Conservation (phyloP, 2,888 invertebrate species). For the Euplexia lucipara region DNA sequence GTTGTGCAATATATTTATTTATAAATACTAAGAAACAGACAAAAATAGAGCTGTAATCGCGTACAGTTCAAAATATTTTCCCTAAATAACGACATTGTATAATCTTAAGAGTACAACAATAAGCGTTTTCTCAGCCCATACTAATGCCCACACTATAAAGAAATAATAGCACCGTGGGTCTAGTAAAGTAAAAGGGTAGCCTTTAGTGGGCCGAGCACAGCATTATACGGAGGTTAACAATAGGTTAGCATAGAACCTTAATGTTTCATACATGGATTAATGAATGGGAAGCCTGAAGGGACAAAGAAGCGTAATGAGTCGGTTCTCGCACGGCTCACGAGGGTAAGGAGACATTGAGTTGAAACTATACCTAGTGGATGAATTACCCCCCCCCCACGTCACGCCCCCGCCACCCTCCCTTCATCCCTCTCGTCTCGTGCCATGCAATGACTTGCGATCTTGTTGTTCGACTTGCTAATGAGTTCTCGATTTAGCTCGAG, state of each 20-base stretch:
- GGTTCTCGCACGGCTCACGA: conserved; percentile 67
- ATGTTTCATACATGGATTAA: conserved; percentile 71
- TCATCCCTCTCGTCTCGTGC: conserved; percentile 54
- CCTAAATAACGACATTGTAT: conserved; percentile 15
- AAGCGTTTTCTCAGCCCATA: conserved; percentile 47
- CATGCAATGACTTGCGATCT: conserved; percentile 82
- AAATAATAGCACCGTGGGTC: conserved; percentile 47
- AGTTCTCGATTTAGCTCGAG: conserved; percentile 82
- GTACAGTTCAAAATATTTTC: neutral
- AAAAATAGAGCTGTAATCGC: neutral
- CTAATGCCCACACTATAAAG: conserved; percentile 57
- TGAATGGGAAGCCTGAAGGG: conserved; percentile 71
- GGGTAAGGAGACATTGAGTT: conserved; percentile 66
- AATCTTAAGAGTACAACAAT: conserved; percentile 39
- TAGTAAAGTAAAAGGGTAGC: conserved; percentile 60
- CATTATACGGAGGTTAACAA: conserved; percentile 61
- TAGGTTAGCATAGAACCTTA: conserved; percentile 55
- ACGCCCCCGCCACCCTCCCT: conserved; percentile 44
- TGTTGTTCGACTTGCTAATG: conserved; percentile 87
- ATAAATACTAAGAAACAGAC: no score
- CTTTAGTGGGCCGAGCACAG: conserved; percentile 48
- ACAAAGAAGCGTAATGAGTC: conserved; percentile 78
- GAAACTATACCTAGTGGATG: conserved; percentile 70
- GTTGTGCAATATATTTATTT: no score
- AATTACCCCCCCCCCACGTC: conserved; percentile 64